Evolutionary conservation across 2,797 vertebrate species (phyloP), one percentile per base, ranked within the genome.

Genomic region (Percopsis omiscomaycus): DNA sequence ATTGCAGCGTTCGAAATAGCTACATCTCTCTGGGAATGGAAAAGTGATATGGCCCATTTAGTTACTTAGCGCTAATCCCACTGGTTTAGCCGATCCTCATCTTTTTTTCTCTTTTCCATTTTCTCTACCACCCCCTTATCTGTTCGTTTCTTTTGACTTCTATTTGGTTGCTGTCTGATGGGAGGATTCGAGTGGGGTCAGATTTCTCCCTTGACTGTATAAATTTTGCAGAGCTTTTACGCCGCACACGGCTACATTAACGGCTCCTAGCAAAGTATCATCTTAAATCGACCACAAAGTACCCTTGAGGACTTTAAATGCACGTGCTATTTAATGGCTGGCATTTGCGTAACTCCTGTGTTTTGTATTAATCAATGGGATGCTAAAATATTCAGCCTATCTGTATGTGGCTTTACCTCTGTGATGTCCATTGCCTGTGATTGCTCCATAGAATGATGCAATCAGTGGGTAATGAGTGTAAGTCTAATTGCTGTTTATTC

Each of bases 11-110:
- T 76, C 70, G 77, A 81, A 90, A 86, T 75, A 84, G 83, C 86
- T 82, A 68, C 89, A 82, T 73, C 82, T 85, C 55, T 83, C 80
- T 78, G 68, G 81, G 90, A 90, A 92, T 88, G 81, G 85, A 88
- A 87, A 89, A 83, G 83, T 85, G 81, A 90, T 87, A 80, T 86
- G 85, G 79, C 63, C 89, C 84, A 88, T 91, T 92, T 88, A 90
- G 86, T 90, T 89, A 90, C 85, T 90, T 87, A 88, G 82, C 58
- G 52, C 72, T 88, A 89, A 91, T 91, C 88, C 87, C 77, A 79
- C 49, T 59, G 88, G 85, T 89, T 89, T 85, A 82, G 72, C 61
- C 47, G 50, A 28, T 60, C 63, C 16, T 28, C 61, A 67, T 32
- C 69, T 55, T 74, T 75, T 79, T 27, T 69, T 69, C 53, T 75